phyloP scores from a whole-genome alignment of 2,888 invertebrate species.

The Cheilosia urbana region DNA sequence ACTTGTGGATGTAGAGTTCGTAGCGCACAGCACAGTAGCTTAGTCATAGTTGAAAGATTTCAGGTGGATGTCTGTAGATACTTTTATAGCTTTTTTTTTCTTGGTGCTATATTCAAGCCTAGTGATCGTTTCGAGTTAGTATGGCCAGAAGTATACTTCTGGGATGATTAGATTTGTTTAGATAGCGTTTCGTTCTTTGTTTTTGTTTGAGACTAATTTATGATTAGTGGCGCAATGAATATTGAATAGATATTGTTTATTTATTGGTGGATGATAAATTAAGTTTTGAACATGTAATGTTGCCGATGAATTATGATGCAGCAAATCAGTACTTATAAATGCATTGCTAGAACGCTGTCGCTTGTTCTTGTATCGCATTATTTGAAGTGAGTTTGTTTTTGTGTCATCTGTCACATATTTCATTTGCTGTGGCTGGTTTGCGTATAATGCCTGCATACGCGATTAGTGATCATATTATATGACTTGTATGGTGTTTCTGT shows the following conservation, averaged over 20 bases:
- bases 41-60: constrained; percentile 44
- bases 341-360: too few relatives aligned
- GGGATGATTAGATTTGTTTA: constrained; percentile 15
- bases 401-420: neutral
- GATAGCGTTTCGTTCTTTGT: neutral
- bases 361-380: neutral
- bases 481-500: too few relatives aligned
- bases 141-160: constrained; percentile 53
- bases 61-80: constrained; percentile 43
- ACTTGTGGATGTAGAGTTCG: constrained; percentile 21
- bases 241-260: constrained; percentile 5
- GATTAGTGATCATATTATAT: neutral
- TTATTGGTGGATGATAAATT: constrained; percentile 13
- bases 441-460: neutral
- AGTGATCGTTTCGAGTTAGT: neutral
- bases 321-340: constrained; percentile 2
- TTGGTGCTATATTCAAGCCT: neutral
- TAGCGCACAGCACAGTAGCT: constrained; percentile 11
- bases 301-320: neutral
- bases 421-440: neutral
- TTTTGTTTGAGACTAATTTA: constrained; percentile 9
- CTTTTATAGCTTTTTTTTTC: constrained; percentile 32
- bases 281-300: constrained; percentile 5
- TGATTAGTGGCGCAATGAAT: constrained; percentile 19
- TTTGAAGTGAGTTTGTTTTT: neutral